A percentile compares a stretch with the other conserved stretches of the same genome.
Evolutionary conservation across 2,888 invertebrate species (phyloP).

Genomic region (Cryptops parisi): DNA sequence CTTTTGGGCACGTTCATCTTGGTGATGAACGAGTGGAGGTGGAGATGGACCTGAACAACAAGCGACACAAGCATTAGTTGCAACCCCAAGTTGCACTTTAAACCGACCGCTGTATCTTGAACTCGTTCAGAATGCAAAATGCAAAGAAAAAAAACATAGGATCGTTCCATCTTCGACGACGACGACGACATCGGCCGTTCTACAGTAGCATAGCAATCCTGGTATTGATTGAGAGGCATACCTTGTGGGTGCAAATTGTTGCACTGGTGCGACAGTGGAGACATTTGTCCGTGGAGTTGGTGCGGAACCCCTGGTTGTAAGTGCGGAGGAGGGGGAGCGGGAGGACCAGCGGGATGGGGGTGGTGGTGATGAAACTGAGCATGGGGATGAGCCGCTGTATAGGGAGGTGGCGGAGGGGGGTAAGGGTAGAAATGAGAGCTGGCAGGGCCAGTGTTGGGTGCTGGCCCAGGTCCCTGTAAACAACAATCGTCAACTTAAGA

Average conservation of each 20-base stretch:
- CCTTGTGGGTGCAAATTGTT: constrained; percentile 20
- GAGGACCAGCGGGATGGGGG: constrained; percentile 18
- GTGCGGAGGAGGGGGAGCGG: constrained; percentile 19
- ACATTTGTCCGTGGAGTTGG: constrained; percentile 16
- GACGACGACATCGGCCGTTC: no score
- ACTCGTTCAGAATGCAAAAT: no score
- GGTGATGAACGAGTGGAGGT: constrained; percentile 34
- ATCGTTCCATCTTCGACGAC: no score
- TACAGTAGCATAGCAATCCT: no score
- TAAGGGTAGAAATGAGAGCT: constrained; percentile 19
- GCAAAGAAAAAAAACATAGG: no score
- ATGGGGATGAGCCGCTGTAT: constrained; percentile 6
- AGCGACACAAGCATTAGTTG: background rate
- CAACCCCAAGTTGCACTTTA: no score
- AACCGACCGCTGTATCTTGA: no score
- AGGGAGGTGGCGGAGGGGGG: constrained; percentile 15
- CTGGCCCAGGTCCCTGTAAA: constrained; percentile 18
- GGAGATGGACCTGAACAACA: constrained; percentile 19
- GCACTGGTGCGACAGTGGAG: constrained; percentile 19
- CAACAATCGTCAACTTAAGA: background rate
- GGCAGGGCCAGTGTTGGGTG: constrained; percentile 11
- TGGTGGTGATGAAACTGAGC: constrained; percentile 14
- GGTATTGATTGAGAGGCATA: no score
- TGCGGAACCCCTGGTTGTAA: constrained; percentile 18
- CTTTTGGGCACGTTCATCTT: constrained; percentile 62